Conservation (phyloP, 1,140 invertebrate genomes). For the Megalopta genalis region DNA sequence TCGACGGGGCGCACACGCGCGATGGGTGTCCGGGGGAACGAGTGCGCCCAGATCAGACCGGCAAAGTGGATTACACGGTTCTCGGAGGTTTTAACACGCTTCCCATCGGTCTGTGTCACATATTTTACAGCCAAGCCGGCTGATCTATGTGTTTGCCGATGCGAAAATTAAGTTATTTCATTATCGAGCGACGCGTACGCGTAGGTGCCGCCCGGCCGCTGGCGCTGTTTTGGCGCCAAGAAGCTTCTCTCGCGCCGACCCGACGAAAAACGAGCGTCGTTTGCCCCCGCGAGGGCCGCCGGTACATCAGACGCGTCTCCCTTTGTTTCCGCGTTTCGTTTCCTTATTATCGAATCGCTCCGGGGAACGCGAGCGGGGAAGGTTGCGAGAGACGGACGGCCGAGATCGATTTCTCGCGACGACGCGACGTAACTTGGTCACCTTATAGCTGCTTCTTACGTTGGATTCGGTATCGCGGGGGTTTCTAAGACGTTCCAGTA, state of each 20-base stretch:
- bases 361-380: no score
- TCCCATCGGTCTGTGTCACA: slow-evolving; percentile 35
- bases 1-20: slow-evolving; percentile 5
- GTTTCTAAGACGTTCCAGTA: not conserved
- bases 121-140: slow-evolving; percentile 49
- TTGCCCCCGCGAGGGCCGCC: not conserved
- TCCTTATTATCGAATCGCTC: no score
- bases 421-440: not conserved
- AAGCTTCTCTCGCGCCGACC: slow-evolving; percentile 22
- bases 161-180: slow-evolving; percentile 64
- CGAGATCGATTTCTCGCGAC: not conserved
- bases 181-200: slow-evolving; percentile 47
- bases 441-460: not conserved
- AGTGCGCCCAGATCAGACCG: slow-evolving; percentile 30
- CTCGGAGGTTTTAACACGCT: slow-evolving; percentile 34
- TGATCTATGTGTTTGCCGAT: slow-evolving; percentile 65
- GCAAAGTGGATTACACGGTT: slow-evolving; percentile 57
- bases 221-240: slow-evolving; percentile 58
- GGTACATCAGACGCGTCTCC: not conserved
- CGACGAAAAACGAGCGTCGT: slow-evolving; percentile 12
- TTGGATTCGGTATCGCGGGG: not conserved
- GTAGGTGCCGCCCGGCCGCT: slow-evolving; percentile 26
- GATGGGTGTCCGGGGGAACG: not conserved
- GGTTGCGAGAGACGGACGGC: not conserved
- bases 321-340: not conserved